A percentile compares a stretch with the other conserved stretches of the same genome.
Evolutionary conservation across 2,888 invertebrate species (phyloP).

Genomic region (Torymus tubicola): DNA sequence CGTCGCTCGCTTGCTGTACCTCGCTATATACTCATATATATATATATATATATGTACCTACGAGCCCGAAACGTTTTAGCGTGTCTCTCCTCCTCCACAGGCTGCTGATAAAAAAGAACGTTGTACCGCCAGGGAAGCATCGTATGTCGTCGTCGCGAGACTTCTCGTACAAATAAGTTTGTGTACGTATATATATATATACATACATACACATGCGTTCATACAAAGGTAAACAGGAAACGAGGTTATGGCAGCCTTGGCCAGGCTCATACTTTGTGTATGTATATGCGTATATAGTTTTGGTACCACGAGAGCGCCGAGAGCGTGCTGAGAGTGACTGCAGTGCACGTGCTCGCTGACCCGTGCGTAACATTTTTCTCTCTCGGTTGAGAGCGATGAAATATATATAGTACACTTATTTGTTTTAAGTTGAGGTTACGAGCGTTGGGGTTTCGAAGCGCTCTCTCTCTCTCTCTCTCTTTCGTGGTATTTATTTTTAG

Average conservation of each 20-base stretch:
- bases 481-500: background rate
- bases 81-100: background rate
- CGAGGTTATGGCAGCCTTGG: conserved; percentile 39
- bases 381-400: background rate
- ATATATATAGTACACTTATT: conserved; percentile 5
- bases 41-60: background rate
- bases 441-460: background rate
- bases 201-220: background rate
- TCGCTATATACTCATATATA: no score
- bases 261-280: background rate
- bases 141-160: background rate
- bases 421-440: conserved; percentile 1
- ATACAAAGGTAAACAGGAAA: conserved; percentile 52
- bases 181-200: background rate
- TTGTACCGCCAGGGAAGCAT: background rate
- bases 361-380: conserved; percentile 1
- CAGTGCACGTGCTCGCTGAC: background rate
- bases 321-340: no score
- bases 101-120: background rate
- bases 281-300: background rate
- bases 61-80: background rate
- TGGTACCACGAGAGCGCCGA: conserved; percentile 18
- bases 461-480: background rate
- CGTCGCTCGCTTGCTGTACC: no score
- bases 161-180: background rate